Conservation (phyloP, 1,140 invertebrate genomes). For the Tetraneura akinire region DNA sequence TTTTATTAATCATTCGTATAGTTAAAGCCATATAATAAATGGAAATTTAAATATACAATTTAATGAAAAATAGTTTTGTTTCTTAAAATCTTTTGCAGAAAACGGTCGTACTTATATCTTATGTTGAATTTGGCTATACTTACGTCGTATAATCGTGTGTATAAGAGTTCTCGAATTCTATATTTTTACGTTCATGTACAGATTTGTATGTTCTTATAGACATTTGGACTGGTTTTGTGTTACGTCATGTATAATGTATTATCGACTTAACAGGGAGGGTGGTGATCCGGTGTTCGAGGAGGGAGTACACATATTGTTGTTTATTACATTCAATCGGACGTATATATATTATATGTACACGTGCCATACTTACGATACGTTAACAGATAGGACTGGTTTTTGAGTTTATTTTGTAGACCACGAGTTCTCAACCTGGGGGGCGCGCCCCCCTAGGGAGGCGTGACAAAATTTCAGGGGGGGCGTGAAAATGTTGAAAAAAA, state of each 20-base stretch:
- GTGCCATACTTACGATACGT: background rate
- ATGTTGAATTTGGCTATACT: no score
- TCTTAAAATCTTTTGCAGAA: no score
- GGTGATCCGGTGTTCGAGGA: background rate
- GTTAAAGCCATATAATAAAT: background rate
- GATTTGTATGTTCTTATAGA: background rate
- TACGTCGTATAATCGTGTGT: background rate
- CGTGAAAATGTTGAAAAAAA: no score
- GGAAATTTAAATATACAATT: background rate
- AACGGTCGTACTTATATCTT: no score
- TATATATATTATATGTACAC: background rate
- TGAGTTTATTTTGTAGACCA: background rate
- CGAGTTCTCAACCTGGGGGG: no score
- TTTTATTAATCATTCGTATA: background rate
- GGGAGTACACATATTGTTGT: background rate
- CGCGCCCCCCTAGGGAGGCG: no score
- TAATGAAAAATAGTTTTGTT: no score
- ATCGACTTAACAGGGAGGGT: background rate
- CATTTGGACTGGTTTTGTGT: slow-evolving; percentile 7
- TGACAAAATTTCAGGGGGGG: no score
- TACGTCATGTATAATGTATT: slow-evolving; percentile 4
- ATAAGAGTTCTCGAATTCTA: background rate
- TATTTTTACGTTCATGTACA: background rate
- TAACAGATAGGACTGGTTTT: background rate
- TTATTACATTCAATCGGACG: background rate